Evolutionary conservation across 1,140 invertebrate species (phyloP), one percentile per base, ranked within the genome.

Genomic region (Diorhabda sublineata): DNA sequence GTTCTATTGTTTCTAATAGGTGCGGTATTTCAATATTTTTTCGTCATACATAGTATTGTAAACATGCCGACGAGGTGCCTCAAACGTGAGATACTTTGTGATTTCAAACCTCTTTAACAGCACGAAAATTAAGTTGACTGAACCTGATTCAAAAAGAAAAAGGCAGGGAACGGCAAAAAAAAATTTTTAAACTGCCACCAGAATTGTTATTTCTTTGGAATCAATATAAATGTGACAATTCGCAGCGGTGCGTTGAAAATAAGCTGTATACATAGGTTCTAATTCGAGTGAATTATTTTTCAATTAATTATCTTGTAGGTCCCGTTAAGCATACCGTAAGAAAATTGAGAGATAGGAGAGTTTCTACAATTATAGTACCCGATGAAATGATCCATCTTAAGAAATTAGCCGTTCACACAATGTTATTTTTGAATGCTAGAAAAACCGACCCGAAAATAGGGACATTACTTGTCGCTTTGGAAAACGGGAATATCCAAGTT

Each of bases 401-500:
- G 58, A 73, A 70, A 61, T 56, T 80, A 3, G 76, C 78, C 7
- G 73, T 81, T 3, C 74, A 77, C 56, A 75, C 69, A 45, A 76
- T 80, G 73, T 9, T 78, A 26, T 81, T 81, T 68, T 63, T 81
- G 5, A 63, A 72, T n/a, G 52, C 68, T 2, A 71, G 80, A 67
- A 72, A 76, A n/a, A 79, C 75, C 71, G 66, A 71, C 44, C 74
- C 76, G 0, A 52, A 74, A 4, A 68, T 71, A 80, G 84, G 88
- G n/a, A 89, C 87, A 11, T 76, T 91, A 3, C 76, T 91, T 59
- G 81, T 91, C 1, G 83, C 88, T 0, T 74, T 91, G 58, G 88
- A 90, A 75, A 89, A 88, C 59, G 90, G 90, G 0, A 76, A 83
- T 7, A 82, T 91, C 59, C 90, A 91, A 81, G 83, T 87, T 2